Conservation (phyloP, 2,888 invertebrate species). For the Parelbella ahira region DNA sequence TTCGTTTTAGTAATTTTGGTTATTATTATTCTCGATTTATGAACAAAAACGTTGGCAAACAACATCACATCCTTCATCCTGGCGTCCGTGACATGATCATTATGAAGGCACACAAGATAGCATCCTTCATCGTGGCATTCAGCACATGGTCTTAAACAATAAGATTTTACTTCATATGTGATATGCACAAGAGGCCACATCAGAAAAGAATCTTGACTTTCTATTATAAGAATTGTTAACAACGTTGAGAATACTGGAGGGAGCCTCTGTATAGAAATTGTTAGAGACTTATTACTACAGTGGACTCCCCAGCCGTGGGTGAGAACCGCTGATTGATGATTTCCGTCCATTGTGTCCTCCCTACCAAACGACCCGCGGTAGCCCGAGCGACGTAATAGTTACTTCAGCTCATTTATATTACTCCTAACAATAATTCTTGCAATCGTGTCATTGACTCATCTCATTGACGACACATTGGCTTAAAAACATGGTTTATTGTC, state of each 20-base stretch:
- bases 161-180: no score
- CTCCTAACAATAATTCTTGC: conserved; percentile 7
- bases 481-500: no score
- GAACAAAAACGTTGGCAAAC: no score
- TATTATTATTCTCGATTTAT: no score
- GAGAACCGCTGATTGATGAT: conserved; percentile 36
- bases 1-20: no score
- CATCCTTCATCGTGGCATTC: no score
- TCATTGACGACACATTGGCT: no score
- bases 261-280: conserved; percentile 19
- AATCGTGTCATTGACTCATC: conserved; percentile 13
- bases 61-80: no score
- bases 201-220: conserved; percentile 2
- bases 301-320: conserved; percentile 31
- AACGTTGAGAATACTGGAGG: conserved; percentile 20
- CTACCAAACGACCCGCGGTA: conserved; percentile 25
- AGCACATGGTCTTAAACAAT: no score
- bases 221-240: conserved; percentile 15
- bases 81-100: no score
- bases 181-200: no score
- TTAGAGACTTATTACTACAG: conserved; percentile 21
- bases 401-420: conserved; percentile 26
- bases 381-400: conserved; percentile 25
- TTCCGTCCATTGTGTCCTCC: conserved; percentile 36
- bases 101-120: no score